Evolutionary conservation across 1,140 invertebrate species (phyloP), one percentile per base, ranked within the genome.

Genomic region (Oryzaephilus surinamensis): DNA sequence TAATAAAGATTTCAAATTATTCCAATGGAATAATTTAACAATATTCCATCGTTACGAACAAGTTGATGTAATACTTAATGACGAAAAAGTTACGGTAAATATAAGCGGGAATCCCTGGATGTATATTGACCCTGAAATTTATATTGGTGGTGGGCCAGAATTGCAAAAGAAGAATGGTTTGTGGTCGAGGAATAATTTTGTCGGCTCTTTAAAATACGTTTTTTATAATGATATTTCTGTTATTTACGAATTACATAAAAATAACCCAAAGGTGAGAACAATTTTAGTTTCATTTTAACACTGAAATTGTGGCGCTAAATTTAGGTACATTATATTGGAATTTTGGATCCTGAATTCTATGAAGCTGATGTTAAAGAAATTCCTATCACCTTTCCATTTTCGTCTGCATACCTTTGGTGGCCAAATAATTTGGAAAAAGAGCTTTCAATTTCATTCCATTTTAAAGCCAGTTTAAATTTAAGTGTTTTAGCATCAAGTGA

Each of bases 181-280:
- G 7, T 65, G 71, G 10, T 83, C 81, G 1, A 72, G 75, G 41
- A 84, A 84, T 57, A 83, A 84, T 65, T 78, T 77, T 53, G 81
- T 81, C 54, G 90, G 90, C 8, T 88, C 84, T 46, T 58, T 95
- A 1, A 89, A 91, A 52, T 90, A 91, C 60, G 85, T 93, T 13
- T 94, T 91, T 59, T 90, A 88, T 57, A 93, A 94, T 59, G 86
- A 90, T 49, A 77, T 89, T 11, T 91, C 87, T 1, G 86, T 95
- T 37, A 68, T 95, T 27, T 91, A 91, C 55, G 84, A 90, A 55
- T 61, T 95, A 33, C 80, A 84, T 45, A 75, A 80, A 46, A 75
- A 76, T 38, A 83, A 84, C 62, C 78, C 80, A 12, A 89, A 88
- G 71, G n/a, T n/a, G n/a, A n/a, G n/a, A n/a, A n/a, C n/a, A n/a